Evolutionary conservation across 1,140 invertebrate species (phyloP), one percentile per base, ranked within the genome.

Genomic region (Ctenoplectra terminalis): DNA sequence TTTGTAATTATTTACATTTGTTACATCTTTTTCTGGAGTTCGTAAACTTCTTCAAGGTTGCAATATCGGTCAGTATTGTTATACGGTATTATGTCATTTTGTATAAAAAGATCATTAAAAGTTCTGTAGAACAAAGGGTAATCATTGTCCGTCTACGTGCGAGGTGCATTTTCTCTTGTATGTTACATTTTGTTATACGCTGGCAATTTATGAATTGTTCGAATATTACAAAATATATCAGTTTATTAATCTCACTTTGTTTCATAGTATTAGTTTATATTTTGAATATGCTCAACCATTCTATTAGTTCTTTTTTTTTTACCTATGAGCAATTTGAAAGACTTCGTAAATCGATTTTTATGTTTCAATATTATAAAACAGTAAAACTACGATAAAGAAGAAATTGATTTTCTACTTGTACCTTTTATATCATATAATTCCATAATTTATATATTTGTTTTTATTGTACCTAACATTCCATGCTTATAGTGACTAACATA

Each of bases 381-480:
- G 70, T 81, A 71, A 80, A 63, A 50, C 81, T 76, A 69, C 43
- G 54, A 76, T 66, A 54, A 81, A 73, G 13, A 71, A 56, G 20
- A 80, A 71, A 71, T 64, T 34, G 48, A 84, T 81, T 84, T 84
- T 76, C 52, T 54, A 54, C 78, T 84, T 79, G 78, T 84, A 82
- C 78, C 60, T 86, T 77, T 77, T 87, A 69, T 76, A 77, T 43
- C 46, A 54, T 82, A 29, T 72, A 85, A 87, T 64, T 67, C n/a
- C 50, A 81, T 72, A 79, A 76, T 61, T 81, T 56, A 78, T 71
- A 70, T 82, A 80, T 82, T 67, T 37, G 40, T 82, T 83, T 82
- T 81, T 87, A 81, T 83, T 81, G 61, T 87, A 61, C 78, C 60
- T 89, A 90, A 90, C 87, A 90, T 90, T 90, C 89, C 87, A 90